Evolutionary conservation across 2,113 vertebrate genomes (phyloP).

Genomic region (Macheiramphus alcinus): DNA sequence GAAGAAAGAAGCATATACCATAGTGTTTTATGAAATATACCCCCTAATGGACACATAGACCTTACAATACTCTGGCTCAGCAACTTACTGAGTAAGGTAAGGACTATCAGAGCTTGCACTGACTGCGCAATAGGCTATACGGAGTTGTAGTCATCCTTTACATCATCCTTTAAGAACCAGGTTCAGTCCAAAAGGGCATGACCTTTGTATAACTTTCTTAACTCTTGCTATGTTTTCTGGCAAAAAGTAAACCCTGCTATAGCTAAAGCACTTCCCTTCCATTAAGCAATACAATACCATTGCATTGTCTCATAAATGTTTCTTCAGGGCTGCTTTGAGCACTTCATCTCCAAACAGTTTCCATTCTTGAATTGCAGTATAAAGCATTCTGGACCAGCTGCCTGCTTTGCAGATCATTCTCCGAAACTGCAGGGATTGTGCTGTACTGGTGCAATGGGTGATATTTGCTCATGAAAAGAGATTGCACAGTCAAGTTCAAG

Average conservation of each 20-base stretch:
- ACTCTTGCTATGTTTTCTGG: background rate
- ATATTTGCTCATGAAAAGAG: background rate
- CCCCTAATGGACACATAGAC: background rate
- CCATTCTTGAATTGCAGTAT: background rate
- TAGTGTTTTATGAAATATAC: background rate
- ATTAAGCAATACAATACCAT: background rate
- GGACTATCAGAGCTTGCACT: background rate
- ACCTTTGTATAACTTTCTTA: background rate
- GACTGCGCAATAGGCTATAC: background rate
- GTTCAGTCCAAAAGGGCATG: background rate
- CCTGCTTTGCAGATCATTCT: background rate
- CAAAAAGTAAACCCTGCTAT: background rate
- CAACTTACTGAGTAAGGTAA: background rate
- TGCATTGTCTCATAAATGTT: background rate
- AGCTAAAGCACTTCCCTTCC: background rate
- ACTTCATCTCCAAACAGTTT: background rate
- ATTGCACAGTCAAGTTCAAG: background rate
- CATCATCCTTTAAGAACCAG: background rate
- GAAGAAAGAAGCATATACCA: background rate
- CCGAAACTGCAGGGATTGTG: background rate
- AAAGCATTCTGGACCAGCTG: background rate
- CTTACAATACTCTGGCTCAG: background rate
- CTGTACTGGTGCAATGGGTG: background rate
- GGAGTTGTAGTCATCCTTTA: background rate
- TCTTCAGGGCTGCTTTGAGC: background rate